phyloP scores from a whole-genome alignment of 2,113 vertebrate genomes.

The Oreochromis aureus region DNA sequence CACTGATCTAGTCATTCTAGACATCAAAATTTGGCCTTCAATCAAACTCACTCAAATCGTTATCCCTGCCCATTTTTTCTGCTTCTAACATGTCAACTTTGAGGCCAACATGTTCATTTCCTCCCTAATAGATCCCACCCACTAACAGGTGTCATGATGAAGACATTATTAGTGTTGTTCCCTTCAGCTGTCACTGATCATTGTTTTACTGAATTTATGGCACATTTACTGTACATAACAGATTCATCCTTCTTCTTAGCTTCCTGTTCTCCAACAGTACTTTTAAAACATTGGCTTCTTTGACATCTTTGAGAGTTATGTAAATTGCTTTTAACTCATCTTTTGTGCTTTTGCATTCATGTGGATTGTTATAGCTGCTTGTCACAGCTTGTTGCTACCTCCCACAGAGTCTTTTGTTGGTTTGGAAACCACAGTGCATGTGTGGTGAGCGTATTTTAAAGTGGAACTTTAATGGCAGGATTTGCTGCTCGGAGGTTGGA shows the following conservation, averaged over 20 bases:
- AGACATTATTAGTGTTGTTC: neutral
- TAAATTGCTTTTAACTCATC: neutral
- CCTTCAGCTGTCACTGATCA: fast-evolving
- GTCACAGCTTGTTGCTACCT: neutral
- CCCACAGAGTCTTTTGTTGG: neutral
- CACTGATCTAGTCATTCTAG: fast-evolving
- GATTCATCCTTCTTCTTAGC: neutral
- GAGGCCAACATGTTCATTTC: neutral
- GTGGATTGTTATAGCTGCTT: neutral
- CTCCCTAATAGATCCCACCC: fast-evolving
- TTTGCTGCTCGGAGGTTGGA: neutral
- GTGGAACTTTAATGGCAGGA: neutral
- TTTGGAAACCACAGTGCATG: neutral
- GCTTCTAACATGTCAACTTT: neutral
- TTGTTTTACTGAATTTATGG: neutral
- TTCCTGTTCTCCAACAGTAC: neutral
- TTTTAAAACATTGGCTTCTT: neutral
- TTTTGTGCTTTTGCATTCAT: neutral
- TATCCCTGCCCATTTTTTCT: neutral
- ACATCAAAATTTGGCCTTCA: neutral
- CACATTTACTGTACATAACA: neutral
- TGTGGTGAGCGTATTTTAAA: neutral
- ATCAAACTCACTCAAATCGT: neutral
- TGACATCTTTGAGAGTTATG: neutral
- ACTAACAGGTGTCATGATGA: neutral